phyloP scores from a whole-genome alignment of 1,140 invertebrate species.

The Nebria ingens region DNA sequence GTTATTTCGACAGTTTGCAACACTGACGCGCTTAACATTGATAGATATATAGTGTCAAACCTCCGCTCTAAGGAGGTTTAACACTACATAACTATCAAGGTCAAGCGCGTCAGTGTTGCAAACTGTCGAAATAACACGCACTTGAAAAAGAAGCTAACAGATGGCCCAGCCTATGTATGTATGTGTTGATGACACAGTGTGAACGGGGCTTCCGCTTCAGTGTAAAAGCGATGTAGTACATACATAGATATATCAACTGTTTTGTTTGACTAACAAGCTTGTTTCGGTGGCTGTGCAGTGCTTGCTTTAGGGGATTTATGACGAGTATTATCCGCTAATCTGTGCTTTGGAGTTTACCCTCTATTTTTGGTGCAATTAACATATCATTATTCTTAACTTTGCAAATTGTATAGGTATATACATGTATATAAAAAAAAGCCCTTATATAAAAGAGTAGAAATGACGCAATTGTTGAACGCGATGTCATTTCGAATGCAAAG shows the following conservation, averaged over 20 bases:
- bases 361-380: conserved; percentile 17
- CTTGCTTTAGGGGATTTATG: too few relatives aligned
- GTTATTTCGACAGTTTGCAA: too few relatives aligned
- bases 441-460: conserved; percentile 16
- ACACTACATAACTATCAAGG: neutral
- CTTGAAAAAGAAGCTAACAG: too few relatives aligned
- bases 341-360: conserved; percentile 5
- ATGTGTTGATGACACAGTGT: neutral
- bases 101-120: neutral
- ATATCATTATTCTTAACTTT: conserved; percentile 17
- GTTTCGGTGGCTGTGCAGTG: neutral
- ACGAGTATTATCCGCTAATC: neutral
- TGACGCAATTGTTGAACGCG: neutral
- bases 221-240: too few relatives aligned
- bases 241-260: neutral
- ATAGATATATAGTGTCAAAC: too few relatives aligned
- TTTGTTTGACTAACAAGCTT: neutral
- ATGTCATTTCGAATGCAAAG: conserved; percentile 13
- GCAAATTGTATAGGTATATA: conserved; percentile 10
- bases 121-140: too few relatives aligned
- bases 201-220: neutral
- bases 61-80: too few relatives aligned
- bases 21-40: too few relatives aligned
- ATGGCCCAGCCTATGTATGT: too few relatives aligned
- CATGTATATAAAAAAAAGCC: conserved; percentile 17